Percentiles rank a stretch among this genome's conserved stretches.
These are phyloP conservation scores for Neosalanx taihuensis DNA, from an alignment of 2,797 vertebrate genomes.

Conservation along the genomic window DNA sequence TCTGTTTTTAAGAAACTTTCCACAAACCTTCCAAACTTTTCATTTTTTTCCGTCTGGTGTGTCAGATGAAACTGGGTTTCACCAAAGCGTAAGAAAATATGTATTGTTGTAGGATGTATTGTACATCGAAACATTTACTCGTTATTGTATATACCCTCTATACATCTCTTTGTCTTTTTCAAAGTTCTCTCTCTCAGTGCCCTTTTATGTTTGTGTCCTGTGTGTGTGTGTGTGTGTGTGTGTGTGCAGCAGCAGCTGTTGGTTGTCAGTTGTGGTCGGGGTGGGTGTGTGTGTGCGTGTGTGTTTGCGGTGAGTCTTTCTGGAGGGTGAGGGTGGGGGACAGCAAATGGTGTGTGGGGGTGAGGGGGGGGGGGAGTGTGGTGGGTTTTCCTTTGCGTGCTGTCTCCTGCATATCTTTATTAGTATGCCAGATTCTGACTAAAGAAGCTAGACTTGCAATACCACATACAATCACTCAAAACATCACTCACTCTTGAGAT, in stretches of 20 bases:
- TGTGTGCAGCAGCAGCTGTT: constrained; percentile 54
- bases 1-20: neutral
- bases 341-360: constrained; percentile 32
- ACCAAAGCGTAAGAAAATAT: neutral
- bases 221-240: constrained; percentile 34
- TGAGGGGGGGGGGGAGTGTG: constrained; percentile 34
- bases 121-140: neutral
- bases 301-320: constrained; percentile 26
- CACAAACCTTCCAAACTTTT: neutral
- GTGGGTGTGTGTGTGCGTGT: constrained; percentile 19
- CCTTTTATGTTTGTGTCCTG: constrained; percentile 27
- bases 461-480: too few species aligned
- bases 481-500: too few species aligned
- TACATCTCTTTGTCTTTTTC: neutral
- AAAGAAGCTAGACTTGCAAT: too few species aligned
- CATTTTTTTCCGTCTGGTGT: constrained; percentile 17
- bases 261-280: constrained; percentile 51
- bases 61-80: neutral
- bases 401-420: constrained; percentile 46
- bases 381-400: constrained; percentile 47
- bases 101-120: neutral
- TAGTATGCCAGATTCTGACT: too few species aligned
- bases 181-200: neutral
- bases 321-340: constrained; percentile 40
- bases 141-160: neutral